Base-by-base conservation (phyloP, 2,888 invertebrate genomes). In the Octodonta nipae region DNA sequence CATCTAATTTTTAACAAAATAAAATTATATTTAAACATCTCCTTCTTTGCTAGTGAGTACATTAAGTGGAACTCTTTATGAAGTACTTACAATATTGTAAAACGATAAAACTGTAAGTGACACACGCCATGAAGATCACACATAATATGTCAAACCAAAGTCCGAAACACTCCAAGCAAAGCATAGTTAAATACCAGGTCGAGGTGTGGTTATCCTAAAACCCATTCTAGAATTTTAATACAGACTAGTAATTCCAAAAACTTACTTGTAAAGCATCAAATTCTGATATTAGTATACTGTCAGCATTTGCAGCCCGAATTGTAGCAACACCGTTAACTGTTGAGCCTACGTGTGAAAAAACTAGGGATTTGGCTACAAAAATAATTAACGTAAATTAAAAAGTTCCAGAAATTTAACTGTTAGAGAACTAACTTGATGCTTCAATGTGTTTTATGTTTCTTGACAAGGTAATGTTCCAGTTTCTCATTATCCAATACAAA, bases 371-470 rank as follows among this genome's bases (percentile, higher is more conserved):
- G 5, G 47, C 49, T 49, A 28, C 32, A 45, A 46, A 26, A 4
- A 17, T 11, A 20, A 26, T 7, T n/a, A n/a, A n/a, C n/a, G n/a
- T 7, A 15, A 15, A 13, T 5, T 5, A 12, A 11, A 28, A 13
- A 5, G 5, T 20, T 6, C 4, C 5, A 5, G 13, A 5, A 28
- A 4, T 12, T 7, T 12, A 28, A 5, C 14, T 11, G 5, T 26
- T 5, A 26, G 10, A 10, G 5, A 6, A 47, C 57, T 57, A 54
- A 68, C 68, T 61, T 31, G 56, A 55, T 35, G 67, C 67, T 50
- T 70, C 69, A 6, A 67, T 59, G 62, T 74, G 69, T 61, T 75
- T 86, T 32, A 85, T 65, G 45, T 73, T 72, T 46, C 78, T 71
- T 0, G 83, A 78, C 3, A 80, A 76, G 30, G 61, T 58, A 32